Evolutionary conservation across 1,140 invertebrate genomes (phyloP).

Genomic region (Zaprionus taronus): DNA sequence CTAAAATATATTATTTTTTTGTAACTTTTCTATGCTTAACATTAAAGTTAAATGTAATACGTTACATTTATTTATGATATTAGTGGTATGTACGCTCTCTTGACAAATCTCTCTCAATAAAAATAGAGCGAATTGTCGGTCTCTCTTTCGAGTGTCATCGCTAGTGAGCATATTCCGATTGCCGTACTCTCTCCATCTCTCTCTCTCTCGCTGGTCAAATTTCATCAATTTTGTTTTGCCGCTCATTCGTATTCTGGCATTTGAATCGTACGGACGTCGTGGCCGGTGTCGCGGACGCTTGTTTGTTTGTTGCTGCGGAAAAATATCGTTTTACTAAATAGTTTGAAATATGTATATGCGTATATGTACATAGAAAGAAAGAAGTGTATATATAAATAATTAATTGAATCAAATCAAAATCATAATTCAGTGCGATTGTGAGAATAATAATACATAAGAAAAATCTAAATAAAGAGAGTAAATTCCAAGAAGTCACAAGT

Average conservation of each 20-base stretch:
- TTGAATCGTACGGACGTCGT: conserved; percentile 45
- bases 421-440: conserved; percentile 5
- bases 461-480: conserved; percentile 31
- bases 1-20: background rate
- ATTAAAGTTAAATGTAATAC: background rate
- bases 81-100: background rate
- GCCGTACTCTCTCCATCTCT: background rate
- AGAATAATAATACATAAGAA: conserved; percentile 15
- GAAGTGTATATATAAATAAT: conserved; percentile 19
- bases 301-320: conserved; percentile 44
- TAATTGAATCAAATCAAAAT: conserved; percentile 15
- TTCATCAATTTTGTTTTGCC: conserved; percentile 45
- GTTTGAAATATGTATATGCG: conserved; percentile 18
- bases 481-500: conserved; percentile 53
- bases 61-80: background rate
- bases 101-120: background rate
- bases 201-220: conserved; percentile 7
- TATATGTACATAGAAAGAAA: background rate
- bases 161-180: conserved; percentile 14
- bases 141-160: background rate
- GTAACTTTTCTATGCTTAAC: background rate
- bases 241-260: conserved; percentile 47
- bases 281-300: conserved; percentile 41
- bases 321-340: conserved; percentile 49
- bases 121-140: background rate